A percentile compares a stretch with the other conserved stretches of the same genome.
phyloP scores from a whole-genome alignment of 2,888 invertebrate species.

The Eristalis intricaria region DNA sequence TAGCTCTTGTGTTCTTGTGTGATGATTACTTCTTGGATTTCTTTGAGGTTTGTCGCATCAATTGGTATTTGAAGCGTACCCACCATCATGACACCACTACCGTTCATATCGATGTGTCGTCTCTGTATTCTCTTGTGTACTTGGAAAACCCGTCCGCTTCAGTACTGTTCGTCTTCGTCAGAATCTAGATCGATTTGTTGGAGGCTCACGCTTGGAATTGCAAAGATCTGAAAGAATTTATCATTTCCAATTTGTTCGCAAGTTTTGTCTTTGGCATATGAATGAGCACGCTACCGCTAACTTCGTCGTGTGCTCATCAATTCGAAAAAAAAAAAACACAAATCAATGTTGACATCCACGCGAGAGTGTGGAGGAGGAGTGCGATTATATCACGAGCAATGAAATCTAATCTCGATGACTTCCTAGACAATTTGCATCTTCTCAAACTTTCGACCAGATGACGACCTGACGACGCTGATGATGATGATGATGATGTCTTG shows the following conservation, averaged over 20 bases:
- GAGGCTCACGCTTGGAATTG: constrained; percentile 32
- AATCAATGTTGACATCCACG: neutral
- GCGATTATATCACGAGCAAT: constrained; percentile 46
- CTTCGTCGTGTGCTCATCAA: neutral
- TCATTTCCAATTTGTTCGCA: constrained; percentile 6
- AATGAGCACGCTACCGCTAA: neutral
- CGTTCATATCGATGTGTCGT: constrained; percentile 52
- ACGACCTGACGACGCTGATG: no score
- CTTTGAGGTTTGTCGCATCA: constrained; percentile 48
- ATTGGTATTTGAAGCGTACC: constrained; percentile 52
- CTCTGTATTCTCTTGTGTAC: no score
- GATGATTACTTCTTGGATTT: constrained; percentile 29
- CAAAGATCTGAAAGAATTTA: constrained; percentile 30
- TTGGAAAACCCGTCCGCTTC: neutral
- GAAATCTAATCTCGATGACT: constrained; percentile 52
- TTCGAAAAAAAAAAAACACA: constrained; percentile 30
- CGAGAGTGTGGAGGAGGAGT: neutral
- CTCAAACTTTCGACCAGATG: neutral
- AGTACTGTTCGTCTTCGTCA: neutral
- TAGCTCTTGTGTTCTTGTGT: constrained; percentile 45
- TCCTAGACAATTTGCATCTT: constrained; percentile 30
- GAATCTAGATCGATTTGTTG: neutral
- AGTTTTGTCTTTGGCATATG: constrained; percentile 28
- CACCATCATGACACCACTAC: constrained; percentile 1
- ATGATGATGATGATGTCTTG: no score